Evolutionary conservation across 2,888 invertebrate species (phyloP), one percentile per base, ranked within the genome.

Genomic region (Calameuta filiformis): DNA sequence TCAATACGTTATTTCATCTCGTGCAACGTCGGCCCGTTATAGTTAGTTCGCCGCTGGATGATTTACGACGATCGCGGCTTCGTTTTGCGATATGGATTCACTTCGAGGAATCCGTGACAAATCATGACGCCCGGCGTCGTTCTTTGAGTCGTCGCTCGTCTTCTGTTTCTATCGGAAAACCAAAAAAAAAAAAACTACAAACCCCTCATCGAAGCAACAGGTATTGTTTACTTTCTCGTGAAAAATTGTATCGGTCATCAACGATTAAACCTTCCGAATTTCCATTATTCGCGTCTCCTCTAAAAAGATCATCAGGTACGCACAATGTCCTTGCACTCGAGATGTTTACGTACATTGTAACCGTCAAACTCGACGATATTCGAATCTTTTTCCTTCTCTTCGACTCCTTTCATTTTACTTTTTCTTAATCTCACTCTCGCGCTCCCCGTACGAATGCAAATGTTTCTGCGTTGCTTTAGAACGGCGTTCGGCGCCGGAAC

Each of bases 121-220:
- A 56, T 56, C 23, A 9, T 9, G 56, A 56, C 56, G 56, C 23
- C 23, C 23, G 56, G 23, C 56, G 56, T 23, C 56, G 56, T 56
- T 56, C 23, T 2, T 23, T 0, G 4, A 40, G 15, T 6, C 9
- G 56, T 56, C 56, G 9, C 2, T 23, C 9, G 56, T 56, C 2
- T 23, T 9, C 23, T 9, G 23, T 56, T 23, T 9, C 0, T 9
- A 56, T 2, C 23, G 9, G 9, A 56, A 56, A 2, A 23, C 2
- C 2, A 6, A 56, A 56, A 33, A 33, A 12, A 37, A 12, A 23
- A 23, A 56, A 56, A 56, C 9, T 6, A 23, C 9, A 23, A 56
- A 56, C 9, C 23, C 15, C 2, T 23, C 9, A 9, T 56, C 1
- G 73, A 76, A 81, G 80, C 81, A 81, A 81, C 81, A 81, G 81